Base-by-base conservation (phyloP, 2,888 invertebrate species). In the Atethmia centrago region DNA sequence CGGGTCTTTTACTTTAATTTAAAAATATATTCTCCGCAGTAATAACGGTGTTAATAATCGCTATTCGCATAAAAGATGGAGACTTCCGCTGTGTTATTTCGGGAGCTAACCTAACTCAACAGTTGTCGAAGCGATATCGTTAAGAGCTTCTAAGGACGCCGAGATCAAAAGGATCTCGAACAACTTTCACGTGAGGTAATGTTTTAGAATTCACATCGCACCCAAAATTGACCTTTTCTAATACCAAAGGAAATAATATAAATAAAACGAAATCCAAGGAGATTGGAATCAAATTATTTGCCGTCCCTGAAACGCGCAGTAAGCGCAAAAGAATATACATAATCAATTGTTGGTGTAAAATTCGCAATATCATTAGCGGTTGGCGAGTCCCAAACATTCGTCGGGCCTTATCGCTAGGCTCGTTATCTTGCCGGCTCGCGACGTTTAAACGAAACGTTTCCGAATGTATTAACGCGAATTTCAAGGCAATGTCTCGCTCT, bases 311-410 rank as follows among this genome's bases (percentile, higher is more conserved):
- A 80, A 68, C 56, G 63, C 55, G 71, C 69, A 74, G 67, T 70
- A 67, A 81, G 62, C 67, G 49, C 51, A 61, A 74, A 71, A 80
- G 59, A 74, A 81, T 79, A 74, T 78, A 74, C 59, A 82, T 84
- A 84, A 84, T 84, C 77, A 84, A 84, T 82, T 82, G 82, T 83
- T 73, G 83, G 80, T 77, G 82, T 86, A 77, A 88, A 89, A 85
- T 84, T 87, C 82, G 79, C 82, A 82, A 85, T 85, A 88, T 87
- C 88, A 89, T 88, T 88, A 86, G 82, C 82, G 76, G 80, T 79
- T 72, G 79, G 74, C 71, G 85, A 87, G 80, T 80, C 80, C 80
- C 76, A 76, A 87, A 83, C 82, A 85, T 88, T 86, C 82, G 85
- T 84, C 79, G 84, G 67, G 21, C 66, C 82, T 88, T 88, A 88